Evolutionary conservation across 2,113 vertebrate species (phyloP).

Genomic region (Orientallactaga bullata): DNA sequence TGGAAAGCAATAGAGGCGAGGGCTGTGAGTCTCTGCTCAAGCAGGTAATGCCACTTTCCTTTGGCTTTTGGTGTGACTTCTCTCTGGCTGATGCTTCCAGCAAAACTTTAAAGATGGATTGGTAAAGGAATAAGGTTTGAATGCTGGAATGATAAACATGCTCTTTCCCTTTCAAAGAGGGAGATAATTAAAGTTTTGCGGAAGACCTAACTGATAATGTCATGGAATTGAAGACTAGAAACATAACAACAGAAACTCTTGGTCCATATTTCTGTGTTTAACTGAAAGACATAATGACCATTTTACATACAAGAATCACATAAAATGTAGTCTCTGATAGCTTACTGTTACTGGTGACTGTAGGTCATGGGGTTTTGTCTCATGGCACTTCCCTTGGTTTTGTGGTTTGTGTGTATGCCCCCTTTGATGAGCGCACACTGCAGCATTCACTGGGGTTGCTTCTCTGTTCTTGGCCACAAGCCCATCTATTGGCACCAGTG

Average conservation of each 20-base stretch:
- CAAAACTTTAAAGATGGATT: constrained; percentile 35
- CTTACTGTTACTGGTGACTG: neutral
- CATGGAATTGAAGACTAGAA: constrained; percentile 41
- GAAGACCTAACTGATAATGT: constrained; percentile 46
- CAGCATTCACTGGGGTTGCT: constrained; percentile 17
- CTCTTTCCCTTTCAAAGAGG: constrained; percentile 7
- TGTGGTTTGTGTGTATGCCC: neutral
- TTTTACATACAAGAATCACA: neutral
- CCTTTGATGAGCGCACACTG: neutral
- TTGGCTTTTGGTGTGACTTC: constrained; percentile 43
- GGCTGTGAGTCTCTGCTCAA: constrained; percentile 27
- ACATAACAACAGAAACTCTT: constrained; percentile 19
- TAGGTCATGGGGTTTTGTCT: neutral
- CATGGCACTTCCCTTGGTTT: constrained; percentile 33
- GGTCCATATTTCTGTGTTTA: constrained; percentile 46
- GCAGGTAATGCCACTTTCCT: constrained; percentile 64
- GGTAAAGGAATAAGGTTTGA: neutral
- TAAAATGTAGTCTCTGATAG: neutral
- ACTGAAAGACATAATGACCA: constrained; percentile 41
- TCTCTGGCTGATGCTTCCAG: constrained; percentile 26
- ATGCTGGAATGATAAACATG: neutral
- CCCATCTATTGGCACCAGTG: neutral
- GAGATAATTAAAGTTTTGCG: constrained; percentile 49
- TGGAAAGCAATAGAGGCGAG: constrained; percentile 63
- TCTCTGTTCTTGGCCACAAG: constrained; percentile 1